phyloP scores from a whole-genome alignment of 2,113 vertebrate genomes.

The Vimba vimba region DNA sequence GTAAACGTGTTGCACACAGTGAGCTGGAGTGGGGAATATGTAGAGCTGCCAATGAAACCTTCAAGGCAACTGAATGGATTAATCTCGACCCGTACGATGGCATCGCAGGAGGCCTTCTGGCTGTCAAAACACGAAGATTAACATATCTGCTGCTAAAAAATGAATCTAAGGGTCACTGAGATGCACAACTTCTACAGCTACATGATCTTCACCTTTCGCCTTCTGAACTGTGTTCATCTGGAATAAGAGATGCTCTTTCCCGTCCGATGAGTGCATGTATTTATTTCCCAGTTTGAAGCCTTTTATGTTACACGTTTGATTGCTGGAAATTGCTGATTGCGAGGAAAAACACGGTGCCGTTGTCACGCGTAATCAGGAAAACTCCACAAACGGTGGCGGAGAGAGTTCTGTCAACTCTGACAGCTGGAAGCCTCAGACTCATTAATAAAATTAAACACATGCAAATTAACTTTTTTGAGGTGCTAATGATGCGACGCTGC shows the following conservation, averaged over 20 bases:
- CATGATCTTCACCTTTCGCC: too few relatives aligned
- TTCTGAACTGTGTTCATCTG: too few relatives aligned
- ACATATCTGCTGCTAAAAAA: conserved; percentile 1
- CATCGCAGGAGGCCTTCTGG: neutral
- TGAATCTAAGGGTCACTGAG: neutral
- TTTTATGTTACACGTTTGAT: neutral
- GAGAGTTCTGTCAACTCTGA: conserved; percentile 2
- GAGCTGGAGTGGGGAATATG: neutral
- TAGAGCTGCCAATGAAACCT: neutral
- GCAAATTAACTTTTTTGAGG: conserved; percentile 28
- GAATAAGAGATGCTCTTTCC: neutral
- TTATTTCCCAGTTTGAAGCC: neutral
- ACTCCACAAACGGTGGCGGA: neutral
- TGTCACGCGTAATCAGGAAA: neutral
- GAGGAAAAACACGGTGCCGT: neutral
- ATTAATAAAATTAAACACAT: conserved; percentile 13
- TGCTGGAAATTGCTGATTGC: neutral
- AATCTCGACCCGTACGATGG: neutral
- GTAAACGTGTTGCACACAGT: neutral
- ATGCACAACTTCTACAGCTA: neutral
- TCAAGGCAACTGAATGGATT: neutral
- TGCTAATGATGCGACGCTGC: neutral
- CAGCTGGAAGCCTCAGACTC: neutral
- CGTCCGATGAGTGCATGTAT: neutral
- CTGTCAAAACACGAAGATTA: conserved; percentile 7